Evolutionary conservation across 2,113 vertebrate species (phyloP).

Genomic region (Neoarius graeffei): DNA sequence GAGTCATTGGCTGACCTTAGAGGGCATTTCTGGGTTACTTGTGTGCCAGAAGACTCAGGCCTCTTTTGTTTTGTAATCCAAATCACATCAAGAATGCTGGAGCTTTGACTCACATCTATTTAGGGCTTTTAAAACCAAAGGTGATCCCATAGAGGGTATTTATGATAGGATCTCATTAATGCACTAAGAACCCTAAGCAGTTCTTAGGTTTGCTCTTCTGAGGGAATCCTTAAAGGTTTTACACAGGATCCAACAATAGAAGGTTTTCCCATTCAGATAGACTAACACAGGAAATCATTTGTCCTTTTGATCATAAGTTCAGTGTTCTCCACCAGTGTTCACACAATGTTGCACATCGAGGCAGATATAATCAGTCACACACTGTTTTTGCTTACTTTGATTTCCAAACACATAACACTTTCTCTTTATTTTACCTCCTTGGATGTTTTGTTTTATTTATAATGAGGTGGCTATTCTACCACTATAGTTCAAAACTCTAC

Average conservation of each 20-base stretch:
- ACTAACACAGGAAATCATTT: neutral
- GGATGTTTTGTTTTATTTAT: constrained; percentile 28
- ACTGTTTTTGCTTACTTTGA: constrained; percentile 33
- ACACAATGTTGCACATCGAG: neutral
- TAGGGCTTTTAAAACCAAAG: constrained; percentile 67
- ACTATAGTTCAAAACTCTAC: constrained; percentile 18
- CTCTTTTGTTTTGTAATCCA: constrained; percentile 68
- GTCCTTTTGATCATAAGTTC: neutral
- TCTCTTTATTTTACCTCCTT: neutral
- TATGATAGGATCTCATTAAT: neutral
- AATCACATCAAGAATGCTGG: constrained; percentile 56
- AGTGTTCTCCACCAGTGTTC: neutral
- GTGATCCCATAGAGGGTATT: constrained; percentile 58
- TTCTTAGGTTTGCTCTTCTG: neutral
- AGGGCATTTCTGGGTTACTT: constrained; percentile 60
- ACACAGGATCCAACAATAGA: neutral
- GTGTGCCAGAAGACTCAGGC: constrained; percentile 42
- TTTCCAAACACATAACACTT: neutral
- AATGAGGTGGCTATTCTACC: constrained; percentile 48
- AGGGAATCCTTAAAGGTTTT: neutral
- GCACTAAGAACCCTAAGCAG: neutral
- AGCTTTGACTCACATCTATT: constrained; percentile 69
- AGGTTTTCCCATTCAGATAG: neutral
- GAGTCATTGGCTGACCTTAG: constrained; percentile 56
- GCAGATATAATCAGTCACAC: constrained; percentile 28